Percentiles rank a stretch among this genome's conserved stretches.
Evolutionary conservation across 2,888 invertebrate species (phyloP).

Genomic region (Dryococelus australis): DNA sequence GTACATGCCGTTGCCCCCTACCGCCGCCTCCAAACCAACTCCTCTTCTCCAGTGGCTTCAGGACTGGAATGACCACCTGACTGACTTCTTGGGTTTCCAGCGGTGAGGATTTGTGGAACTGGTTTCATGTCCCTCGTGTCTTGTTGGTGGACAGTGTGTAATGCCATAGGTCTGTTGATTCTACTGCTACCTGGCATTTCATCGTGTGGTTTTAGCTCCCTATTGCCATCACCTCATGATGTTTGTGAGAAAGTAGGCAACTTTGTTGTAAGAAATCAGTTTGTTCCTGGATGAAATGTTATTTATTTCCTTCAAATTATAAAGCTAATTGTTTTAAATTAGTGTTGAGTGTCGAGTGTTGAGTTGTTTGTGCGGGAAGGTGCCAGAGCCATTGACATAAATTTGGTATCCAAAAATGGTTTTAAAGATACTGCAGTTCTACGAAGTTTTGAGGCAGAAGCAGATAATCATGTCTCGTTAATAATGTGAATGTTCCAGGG

Average conservation of each 20-base stretch:
- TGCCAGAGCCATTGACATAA: background rate
- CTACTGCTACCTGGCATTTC: background rate
- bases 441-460: background rate
- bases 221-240: background rate
- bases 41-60: slow-evolving; percentile 62
- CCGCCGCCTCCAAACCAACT: slow-evolving; percentile 56
- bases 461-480: background rate
- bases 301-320: background rate
- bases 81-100: slow-evolving; percentile 76
- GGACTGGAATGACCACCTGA: slow-evolving; percentile 74
- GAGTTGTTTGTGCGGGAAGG: background rate
- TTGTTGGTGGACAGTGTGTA: no score
- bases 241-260: background rate
- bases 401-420: background rate
- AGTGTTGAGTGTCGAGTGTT: background rate
- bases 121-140: no score
- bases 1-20: slow-evolving; percentile 63
- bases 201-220: background rate
- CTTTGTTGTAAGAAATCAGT: background rate
- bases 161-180: background rate
- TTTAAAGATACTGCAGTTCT: background rate
- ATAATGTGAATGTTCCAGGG: no score
- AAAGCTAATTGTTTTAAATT: slow-evolving; percentile 10
- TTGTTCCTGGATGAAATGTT: background rate
- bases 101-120: slow-evolving; percentile 51